phyloP scores from a whole-genome alignment of 1,140 invertebrate species.

The Megalonaias nervosa region DNA sequence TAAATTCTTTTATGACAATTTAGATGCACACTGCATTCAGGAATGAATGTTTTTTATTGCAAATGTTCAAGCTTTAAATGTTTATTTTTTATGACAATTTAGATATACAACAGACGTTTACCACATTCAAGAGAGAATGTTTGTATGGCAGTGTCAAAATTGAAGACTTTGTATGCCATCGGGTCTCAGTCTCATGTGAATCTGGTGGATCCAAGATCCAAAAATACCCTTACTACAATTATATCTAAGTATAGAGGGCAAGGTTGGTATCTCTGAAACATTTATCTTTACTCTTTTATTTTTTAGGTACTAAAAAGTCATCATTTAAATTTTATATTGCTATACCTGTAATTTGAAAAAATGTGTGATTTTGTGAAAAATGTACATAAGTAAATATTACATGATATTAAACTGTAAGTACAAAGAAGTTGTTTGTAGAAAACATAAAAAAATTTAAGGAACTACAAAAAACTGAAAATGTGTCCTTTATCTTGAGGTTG shows the following conservation, averaged over 20 bases:
- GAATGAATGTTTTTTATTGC: constrained; percentile 86
- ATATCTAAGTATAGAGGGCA: constrained; percentile 60
- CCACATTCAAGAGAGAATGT: constrained; percentile 94
- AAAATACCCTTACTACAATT: constrained; percentile 80
- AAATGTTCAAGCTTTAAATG: too few relatives aligned
- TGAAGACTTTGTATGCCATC: constrained; percentile 88
- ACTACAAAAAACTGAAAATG: too few relatives aligned
- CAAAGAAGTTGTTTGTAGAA: too few relatives aligned
- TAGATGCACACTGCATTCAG: constrained; percentile 87
- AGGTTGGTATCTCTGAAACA: constrained; percentile 43
- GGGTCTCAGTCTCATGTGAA: constrained; percentile 95
- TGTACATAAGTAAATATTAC: too few relatives aligned
- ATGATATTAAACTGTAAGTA: too few relatives aligned
- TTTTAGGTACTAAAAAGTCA: too few relatives aligned
- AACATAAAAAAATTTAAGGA: too few relatives aligned
- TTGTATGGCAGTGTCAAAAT: constrained; percentile 87
- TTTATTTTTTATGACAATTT: constrained; percentile 51
- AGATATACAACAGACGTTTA: constrained; percentile 88
- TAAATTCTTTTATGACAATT: constrained; percentile 29
- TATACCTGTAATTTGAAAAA: too few relatives aligned
- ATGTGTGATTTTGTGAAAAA: too few relatives aligned
- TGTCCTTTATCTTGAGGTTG: too few relatives aligned
- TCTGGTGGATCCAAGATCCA: constrained; percentile 86
- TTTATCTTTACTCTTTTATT: too few relatives aligned
- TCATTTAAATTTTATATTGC: too few relatives aligned